These are phyloP conservation scores for Palythoa heliodiscus DNA, from an alignment of 92 coral and sea anemone species.

Conservation along the genomic window DNA sequence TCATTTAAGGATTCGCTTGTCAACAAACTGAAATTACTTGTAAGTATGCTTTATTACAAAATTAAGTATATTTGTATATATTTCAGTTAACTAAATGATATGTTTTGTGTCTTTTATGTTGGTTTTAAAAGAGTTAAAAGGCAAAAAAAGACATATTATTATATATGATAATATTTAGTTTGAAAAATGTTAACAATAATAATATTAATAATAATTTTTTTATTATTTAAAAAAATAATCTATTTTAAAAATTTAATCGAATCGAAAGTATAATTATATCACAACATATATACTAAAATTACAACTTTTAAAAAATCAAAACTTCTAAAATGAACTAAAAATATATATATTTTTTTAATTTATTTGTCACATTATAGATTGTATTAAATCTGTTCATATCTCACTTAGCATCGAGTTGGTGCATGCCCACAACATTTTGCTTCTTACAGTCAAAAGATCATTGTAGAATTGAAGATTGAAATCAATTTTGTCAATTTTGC, in stretches of 20 bases:
- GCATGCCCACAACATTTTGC: neutral
- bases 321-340: no score
- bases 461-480: neutral
- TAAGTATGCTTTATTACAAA: constrained; percentile 33
- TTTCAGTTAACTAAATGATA: neutral
- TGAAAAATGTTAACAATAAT: neutral
- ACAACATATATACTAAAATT: neutral
- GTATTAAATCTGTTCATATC: neutral
- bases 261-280: neutral
- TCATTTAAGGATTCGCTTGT: constrained; percentile 59
- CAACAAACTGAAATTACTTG: constrained; percentile 53
- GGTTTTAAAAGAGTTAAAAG: constrained; percentile 10
- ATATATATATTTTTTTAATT: no score
- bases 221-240: no score
- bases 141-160: neutral
- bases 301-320: neutral
- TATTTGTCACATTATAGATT: neutral
- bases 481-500: neutral
- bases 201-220: neutral
- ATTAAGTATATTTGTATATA: neutral
- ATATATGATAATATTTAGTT: no score
- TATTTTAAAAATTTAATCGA: neutral
- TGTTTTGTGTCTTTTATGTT: neutral
- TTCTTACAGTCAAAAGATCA: neutral
- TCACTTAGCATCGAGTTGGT: neutral